Base-by-base conservation (phyloP, 2,888 invertebrate genomes). In the Agonopterix arenella region DNA sequence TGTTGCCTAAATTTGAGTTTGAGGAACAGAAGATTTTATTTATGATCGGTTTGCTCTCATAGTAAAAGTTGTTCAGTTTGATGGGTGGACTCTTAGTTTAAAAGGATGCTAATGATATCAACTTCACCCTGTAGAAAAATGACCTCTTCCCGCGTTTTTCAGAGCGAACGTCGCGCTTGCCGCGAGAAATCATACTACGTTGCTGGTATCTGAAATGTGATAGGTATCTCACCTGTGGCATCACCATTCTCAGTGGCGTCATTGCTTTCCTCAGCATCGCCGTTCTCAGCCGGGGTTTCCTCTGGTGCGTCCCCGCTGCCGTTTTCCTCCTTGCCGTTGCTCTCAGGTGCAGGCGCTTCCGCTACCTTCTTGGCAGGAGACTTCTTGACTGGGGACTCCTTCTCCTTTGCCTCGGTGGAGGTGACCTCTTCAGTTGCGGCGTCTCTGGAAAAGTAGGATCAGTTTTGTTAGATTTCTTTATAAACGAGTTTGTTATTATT, bases 311-410 rank as follows among this genome's bases (percentile, higher is more conserved):
- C 84, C 11, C 78, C 83, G 11, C 77, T 82, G 44, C 85, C 85
- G 51, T 88, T 88, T 61, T 86, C 81, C 53, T 76, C 82, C 54
- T 85, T 86, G 61, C 90, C 90, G 55, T 90, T 90, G 64, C 90
- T 89, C 60, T 89, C 86, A 16, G 76, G 67, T 7, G 64, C 86
- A 16, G 76, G 67, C 8, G 64, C 76, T 53, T 90, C 90, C 0
- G 71, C 76, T 1, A 70, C 80, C 68, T 92, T 91, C 67, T 90
- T 89, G 51, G 80, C 80, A 10, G 89, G 89, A 13, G 90, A 85
- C 62, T 89, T 89, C 68, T 89, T 90, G 7, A 89, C 84, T 58
- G 89, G 89, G 5, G 88, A 89, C 62, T 89, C 89, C 59, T 89
- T 89, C 2, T 67, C 59, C 9, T 18, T 18, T 10, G 56, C 81